Conservation (phyloP, 2,888 invertebrate genomes). For the Netelia melanura region DNA sequence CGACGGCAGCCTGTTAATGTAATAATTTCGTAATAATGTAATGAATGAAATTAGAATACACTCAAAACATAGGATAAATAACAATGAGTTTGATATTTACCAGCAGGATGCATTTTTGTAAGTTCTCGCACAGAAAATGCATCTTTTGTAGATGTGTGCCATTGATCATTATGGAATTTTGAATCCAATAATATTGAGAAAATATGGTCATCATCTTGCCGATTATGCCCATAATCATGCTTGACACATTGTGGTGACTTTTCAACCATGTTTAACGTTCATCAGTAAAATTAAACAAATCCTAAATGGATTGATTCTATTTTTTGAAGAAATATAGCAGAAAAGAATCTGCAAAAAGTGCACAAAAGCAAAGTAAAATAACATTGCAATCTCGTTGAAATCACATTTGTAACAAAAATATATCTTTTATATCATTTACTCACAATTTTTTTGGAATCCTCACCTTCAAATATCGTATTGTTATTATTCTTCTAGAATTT, state of each 20-base stretch:
- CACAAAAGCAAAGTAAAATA: not conserved
- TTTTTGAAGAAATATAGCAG: not conserved
- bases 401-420: no score
- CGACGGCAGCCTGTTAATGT: conserved; percentile 71
- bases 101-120: conserved; percentile 18
- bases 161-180: conserved; percentile 26
- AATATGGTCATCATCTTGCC: conserved; percentile 3
- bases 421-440: not conserved
- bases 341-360: not conserved
- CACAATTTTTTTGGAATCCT: not conserved
- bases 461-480: not conserved
- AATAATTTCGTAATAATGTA: not conserved
- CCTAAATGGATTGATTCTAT: not conserved
- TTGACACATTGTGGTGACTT: conserved; percentile 12
- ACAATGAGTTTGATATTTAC: not conserved
- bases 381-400: not conserved
- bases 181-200: conserved; percentile 16
- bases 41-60: no score
- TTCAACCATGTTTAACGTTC: conserved; percentile 5
- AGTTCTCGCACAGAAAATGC: conserved; percentile 32
- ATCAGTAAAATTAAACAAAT: not conserved
- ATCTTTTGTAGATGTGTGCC: conserved; percentile 54
- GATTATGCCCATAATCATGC: conserved; percentile 17
- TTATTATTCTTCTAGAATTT: not conserved
- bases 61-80: no score